Conservation (phyloP, 1,140 invertebrate genomes). For the Aphaenogaster floridana region DNA sequence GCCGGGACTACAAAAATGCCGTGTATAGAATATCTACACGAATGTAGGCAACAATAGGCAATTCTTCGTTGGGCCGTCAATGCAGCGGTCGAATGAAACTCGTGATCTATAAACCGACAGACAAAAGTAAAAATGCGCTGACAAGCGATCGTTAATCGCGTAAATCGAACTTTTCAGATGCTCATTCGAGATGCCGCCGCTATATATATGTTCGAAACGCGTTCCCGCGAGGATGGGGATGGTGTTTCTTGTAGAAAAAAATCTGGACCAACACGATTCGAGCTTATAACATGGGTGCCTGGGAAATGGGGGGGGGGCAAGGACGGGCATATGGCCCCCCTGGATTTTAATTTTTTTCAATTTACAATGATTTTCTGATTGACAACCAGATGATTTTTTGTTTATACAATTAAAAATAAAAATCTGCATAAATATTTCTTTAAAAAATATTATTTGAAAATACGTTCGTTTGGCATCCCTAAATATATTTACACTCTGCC, state of each 20-base stretch:
- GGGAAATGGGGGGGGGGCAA: too few relatives aligned
- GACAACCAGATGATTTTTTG: too few relatives aligned
- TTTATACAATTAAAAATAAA: too few relatives aligned
- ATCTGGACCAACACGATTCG: too few relatives aligned
- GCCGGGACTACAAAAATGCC: slow-evolving; percentile 16
- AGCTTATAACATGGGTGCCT: too few relatives aligned
- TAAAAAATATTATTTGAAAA: too few relatives aligned
- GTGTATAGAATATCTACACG: background rate
- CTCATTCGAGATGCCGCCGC: background rate
- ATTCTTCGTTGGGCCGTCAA: background rate
- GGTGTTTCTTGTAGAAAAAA: background rate
- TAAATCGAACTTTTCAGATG: background rate
- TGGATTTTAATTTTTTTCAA: too few relatives aligned
- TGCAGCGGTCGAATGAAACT: background rate
- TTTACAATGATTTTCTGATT: too few relatives aligned
- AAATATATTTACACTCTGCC: too few relatives aligned
- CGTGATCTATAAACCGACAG: background rate
- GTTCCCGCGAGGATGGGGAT: background rate
- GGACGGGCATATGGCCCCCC: too few relatives aligned
- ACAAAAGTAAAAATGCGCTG: background rate
- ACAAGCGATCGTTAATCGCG: background rate
- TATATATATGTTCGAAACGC: background rate
- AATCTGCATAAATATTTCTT: too few relatives aligned
- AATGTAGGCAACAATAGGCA: slow-evolving; percentile 23
- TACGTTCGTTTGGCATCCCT: too few relatives aligned